Conservation (phyloP, 2,797 vertebrate genomes). For the Synanceia verrucosa region DNA sequence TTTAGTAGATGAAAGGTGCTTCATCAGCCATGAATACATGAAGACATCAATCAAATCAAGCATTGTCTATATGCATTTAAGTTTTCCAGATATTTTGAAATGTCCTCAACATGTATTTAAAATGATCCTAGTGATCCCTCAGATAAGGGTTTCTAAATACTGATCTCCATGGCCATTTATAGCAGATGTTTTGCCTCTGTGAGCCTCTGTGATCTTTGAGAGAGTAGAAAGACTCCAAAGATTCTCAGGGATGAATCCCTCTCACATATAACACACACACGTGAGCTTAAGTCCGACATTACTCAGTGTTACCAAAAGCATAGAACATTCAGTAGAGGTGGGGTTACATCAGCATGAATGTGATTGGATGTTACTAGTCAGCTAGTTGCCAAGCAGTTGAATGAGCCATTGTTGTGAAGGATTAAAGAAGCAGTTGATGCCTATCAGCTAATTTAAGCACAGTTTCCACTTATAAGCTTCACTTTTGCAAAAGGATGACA, state of each 20-base stretch:
- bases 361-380: not conserved
- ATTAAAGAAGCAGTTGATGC: not conserved
- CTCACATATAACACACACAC: not conserved
- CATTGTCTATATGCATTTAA: not conserved
- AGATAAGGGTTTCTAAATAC: not conserved
- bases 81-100: not conserved
- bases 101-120: not conserved
- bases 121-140: not conserved
- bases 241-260: not conserved
- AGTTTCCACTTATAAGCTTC: not conserved
- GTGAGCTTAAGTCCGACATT: not conserved
- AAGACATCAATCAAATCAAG: not conserved
- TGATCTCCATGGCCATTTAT: not conserved
- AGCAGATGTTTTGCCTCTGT: not conserved
- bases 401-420: conserved; percentile 8
- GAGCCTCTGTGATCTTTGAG: not conserved
- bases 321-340: not conserved
- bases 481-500: not conserved
- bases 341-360: not conserved
- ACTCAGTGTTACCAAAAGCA: not conserved
- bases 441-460: not conserved
- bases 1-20: conserved; percentile 7
- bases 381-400: not conserved
- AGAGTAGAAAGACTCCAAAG: not conserved
- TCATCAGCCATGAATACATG: not conserved